Conservation (phyloP, 1,140 invertebrate genomes). For the Ostrea edulis region DNA sequence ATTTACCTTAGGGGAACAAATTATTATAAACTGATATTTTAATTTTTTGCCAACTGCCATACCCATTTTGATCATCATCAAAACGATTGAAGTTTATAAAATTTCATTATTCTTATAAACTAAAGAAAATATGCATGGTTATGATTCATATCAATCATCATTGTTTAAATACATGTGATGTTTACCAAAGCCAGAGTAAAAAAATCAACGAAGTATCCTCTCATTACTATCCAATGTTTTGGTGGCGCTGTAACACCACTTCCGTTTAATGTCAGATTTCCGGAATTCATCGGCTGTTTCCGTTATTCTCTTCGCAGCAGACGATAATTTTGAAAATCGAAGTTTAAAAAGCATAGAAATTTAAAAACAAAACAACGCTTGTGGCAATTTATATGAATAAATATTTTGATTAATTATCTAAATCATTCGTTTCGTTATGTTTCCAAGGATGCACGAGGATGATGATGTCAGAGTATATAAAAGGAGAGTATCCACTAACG, state of each 20-base stretch:
- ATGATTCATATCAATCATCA: no score
- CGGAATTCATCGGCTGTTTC: slow-evolving; percentile 24
- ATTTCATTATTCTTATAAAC: no score
- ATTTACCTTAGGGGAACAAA: no score
- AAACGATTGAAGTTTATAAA: no score
- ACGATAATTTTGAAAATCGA: slow-evolving; percentile 3
- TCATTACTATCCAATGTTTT: slow-evolving; percentile 43
- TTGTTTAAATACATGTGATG: no score
- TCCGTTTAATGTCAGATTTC: slow-evolving; percentile 42
- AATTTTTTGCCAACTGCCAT: no score
- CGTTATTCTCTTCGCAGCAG: slow-evolving; percentile 29
- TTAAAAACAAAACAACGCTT: neutral
- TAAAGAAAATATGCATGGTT: no score
- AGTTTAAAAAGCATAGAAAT: slow-evolving; percentile 25
- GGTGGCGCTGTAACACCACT: slow-evolving; percentile 40
- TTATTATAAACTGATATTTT: no score
- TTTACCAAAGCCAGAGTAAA: neutral
- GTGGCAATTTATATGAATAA: neutral
- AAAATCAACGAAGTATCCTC: slow-evolving; percentile 35
- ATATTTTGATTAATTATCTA: neutral
- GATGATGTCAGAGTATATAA: slow-evolving; percentile 43
- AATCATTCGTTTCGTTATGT: neutral
- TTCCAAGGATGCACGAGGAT: slow-evolving; percentile 9
- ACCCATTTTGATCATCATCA: no score
- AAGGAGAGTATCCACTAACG: neutral